Percentiles rank a stretch among this genome's conserved stretches.
These are phyloP conservation scores for Paracanthobrama guichenoti DNA, from an alignment of 2,113 vertebrate species.

Conservation along the genomic window DNA sequence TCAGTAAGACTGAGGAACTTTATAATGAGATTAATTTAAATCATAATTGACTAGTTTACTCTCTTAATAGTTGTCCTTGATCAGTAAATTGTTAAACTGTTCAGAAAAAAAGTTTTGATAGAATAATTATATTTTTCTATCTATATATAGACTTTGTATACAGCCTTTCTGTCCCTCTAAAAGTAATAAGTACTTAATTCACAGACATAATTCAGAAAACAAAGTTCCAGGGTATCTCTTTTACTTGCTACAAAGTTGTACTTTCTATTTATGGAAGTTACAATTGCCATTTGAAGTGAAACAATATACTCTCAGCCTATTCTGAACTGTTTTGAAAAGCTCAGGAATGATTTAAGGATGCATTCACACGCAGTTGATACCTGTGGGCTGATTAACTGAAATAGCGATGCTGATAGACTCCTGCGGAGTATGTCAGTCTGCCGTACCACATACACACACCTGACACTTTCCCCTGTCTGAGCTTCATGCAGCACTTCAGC, in stretches of 20 bases:
- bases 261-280: neutral
- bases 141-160: no score
- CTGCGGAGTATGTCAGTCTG: constrained; percentile 38
- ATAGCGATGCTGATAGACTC: constrained; percentile 58
- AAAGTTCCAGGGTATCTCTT: neutral
- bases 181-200: neutral
- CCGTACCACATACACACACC: constrained; percentile 39
- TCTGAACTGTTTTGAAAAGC: constrained; percentile 23
- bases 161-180: neutral
- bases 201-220: neutral
- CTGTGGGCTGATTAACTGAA: constrained; percentile 61
- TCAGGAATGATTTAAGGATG: constrained; percentile 5
- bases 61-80: no score
- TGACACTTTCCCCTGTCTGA: constrained; percentile 29
- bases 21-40: neutral
- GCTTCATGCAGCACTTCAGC: constrained; percentile 15
- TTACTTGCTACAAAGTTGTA: neutral
- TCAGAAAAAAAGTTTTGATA: neutral
- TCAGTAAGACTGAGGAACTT: neutral
- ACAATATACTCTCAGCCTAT: neutral
- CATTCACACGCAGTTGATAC: constrained; percentile 51
- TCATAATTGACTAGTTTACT: no score
- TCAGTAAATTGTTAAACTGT: neutral
- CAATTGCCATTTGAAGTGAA: neutral
- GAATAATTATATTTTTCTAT: neutral